phyloP scores from a whole-genome alignment of 2,888 invertebrate genomes.

The Coelogynopora nodosa region DNA sequence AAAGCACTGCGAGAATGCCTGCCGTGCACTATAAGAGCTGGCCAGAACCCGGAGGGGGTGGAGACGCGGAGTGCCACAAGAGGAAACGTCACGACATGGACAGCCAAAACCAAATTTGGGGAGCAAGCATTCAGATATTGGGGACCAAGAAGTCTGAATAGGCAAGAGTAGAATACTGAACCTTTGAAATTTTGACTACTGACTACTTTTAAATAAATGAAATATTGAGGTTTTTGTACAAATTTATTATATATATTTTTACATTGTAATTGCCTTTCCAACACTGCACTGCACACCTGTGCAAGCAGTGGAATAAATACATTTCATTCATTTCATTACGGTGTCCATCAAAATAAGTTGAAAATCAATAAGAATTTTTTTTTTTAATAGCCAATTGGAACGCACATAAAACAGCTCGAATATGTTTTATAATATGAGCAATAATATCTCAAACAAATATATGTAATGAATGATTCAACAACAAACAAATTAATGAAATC shows the following conservation, averaged over 20 bases:
- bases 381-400: no score
- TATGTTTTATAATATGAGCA: no score
- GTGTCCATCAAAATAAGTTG: no score
- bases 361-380: no score
- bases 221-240: background rate
- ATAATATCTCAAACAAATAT: no score
- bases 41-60: constrained; percentile 20
- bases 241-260: constrained; percentile 21
- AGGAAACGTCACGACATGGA: constrained; percentile 24
- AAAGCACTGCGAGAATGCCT: constrained; percentile 25
- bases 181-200: background rate
- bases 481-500: no score
- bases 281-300: constrained; percentile 23
- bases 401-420: no score
- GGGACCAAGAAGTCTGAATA: constrained; percentile 28
- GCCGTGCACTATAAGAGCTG: constrained; percentile 14
- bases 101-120: constrained; percentile 14
- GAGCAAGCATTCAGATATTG: constrained; percentile 25
- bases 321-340: background rate
- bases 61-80: constrained; percentile 23
- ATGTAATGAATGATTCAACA: no score
- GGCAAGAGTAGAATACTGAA: constrained; percentile 2
- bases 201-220: background rate
- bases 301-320: constrained; percentile 25
- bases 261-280: constrained; percentile 14